Evolutionary conservation across 35 echinoderm and acorn worm genomes (phyloP).

Genomic region (Anneissia japonica): DNA sequence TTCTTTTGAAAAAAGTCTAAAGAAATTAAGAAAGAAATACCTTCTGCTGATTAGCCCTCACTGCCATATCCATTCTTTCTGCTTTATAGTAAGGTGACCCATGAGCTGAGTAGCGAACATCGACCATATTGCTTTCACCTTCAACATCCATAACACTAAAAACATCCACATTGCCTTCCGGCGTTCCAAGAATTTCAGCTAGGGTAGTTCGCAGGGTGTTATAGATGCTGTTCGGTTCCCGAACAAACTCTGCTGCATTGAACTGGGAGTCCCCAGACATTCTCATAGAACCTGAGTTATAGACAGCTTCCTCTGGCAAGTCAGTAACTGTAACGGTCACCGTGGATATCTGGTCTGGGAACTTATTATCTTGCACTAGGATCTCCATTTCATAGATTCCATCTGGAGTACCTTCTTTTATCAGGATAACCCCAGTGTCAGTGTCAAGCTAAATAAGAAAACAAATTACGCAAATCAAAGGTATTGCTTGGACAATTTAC

Average conservation of each 20-base stretch:
- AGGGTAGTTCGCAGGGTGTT: conserved; percentile 45
- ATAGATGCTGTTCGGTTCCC: conserved; percentile 27
- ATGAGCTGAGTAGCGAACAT: conserved; percentile 87
- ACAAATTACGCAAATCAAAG: too few species aligned
- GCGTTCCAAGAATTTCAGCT: conserved; percentile 47
- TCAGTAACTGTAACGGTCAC: conserved; percentile 63
- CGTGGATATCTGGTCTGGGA: conserved; percentile 13
- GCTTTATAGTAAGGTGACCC: conserved; percentile 91
- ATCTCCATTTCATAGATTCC: conserved; percentile 51
- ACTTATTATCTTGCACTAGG: conserved; percentile 31
- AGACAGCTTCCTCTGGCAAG: conserved; percentile 78
- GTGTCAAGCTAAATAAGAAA: conserved; percentile 25
- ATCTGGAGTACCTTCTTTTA: conserved; percentile 58
- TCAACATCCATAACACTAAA: conserved; percentile 71
- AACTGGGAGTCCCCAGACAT: conserved; percentile 44
- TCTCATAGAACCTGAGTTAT: conserved; percentile 76
- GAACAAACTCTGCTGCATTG: conserved; percentile 74
- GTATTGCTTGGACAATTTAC: too few species aligned
- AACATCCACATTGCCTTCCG: conserved; percentile 83
- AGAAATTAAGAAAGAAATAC: too few species aligned
- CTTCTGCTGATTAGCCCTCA: conserved; percentile 20
- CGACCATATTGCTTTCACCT: conserved; percentile 33
- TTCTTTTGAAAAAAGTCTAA: too few species aligned
- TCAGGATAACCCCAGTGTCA: conserved; percentile 60
- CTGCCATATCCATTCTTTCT: conserved; percentile 57